These are phyloP conservation scores for Aplocera efformata DNA, from an alignment of 2,888 invertebrate genomes.

Conservation along the genomic window DNA sequence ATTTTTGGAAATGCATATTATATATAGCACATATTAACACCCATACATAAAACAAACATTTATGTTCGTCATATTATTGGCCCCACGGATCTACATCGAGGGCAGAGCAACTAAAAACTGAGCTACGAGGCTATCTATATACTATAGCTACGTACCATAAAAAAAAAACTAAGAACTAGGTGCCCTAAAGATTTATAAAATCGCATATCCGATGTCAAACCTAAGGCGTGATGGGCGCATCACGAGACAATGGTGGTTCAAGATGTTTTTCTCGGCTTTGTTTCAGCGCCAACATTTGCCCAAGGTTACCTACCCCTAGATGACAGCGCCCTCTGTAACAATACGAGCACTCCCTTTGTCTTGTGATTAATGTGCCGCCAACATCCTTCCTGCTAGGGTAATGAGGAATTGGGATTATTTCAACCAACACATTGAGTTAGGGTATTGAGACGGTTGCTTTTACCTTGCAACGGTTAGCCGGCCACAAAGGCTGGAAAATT, in stretches of 20 bases:
- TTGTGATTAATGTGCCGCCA: constrained; percentile 32
- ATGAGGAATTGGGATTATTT: constrained; percentile 20
- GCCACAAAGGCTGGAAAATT: too few species aligned
- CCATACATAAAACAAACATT: too few species aligned
- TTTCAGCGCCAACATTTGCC: constrained; percentile 13
- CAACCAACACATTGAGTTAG: constrained; percentile 6
- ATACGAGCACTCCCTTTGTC: constrained; percentile 31
- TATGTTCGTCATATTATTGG: too few species aligned
- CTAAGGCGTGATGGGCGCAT: constrained; percentile 3
- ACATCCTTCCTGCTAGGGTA: constrained; percentile 28
- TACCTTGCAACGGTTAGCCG: not conserved
- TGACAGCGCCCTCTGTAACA: constrained; percentile 28
- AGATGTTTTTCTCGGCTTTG: constrained; percentile 15
- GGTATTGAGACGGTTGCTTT: constrained; percentile 4
- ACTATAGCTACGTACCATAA: too few species aligned
- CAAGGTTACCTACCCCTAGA: constrained; percentile 8
- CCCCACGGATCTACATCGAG: too few species aligned
- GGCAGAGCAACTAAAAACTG: too few species aligned
- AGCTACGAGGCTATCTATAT: too few species aligned
- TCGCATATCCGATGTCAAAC: too few species aligned
- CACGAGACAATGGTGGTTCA: constrained; percentile 12
- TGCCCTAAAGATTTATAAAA: too few species aligned
- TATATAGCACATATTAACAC: too few species aligned
- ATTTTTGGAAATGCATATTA: too few species aligned
- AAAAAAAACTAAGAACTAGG: too few species aligned